phyloP scores from a whole-genome alignment of 2,797 vertebrate genomes.

The Meriones psammophilus region DNA sequence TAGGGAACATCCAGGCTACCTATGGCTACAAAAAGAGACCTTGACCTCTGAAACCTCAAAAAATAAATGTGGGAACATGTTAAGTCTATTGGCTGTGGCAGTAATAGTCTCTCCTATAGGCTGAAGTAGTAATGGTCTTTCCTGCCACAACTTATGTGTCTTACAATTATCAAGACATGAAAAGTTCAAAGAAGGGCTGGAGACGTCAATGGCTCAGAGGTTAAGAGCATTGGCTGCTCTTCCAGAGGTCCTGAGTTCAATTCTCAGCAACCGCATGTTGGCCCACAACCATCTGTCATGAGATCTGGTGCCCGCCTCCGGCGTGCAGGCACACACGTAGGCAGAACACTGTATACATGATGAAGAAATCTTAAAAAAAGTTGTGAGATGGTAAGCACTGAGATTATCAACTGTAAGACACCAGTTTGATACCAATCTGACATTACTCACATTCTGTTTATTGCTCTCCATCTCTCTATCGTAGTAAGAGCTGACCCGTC shows the following conservation, averaged over 20 bases:
- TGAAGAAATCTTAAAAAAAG: no score
- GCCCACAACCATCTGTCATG: no score
- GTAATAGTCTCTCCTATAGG: not conserved
- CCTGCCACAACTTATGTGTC: not conserved
- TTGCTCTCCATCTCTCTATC: slow-evolving; percentile 57
- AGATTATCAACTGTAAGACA: not conserved
- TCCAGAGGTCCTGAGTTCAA: no score
- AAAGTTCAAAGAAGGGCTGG: not conserved
- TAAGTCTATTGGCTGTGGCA: not conserved
- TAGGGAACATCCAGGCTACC: not conserved
- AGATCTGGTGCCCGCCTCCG: no score
- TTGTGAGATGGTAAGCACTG: not conserved
- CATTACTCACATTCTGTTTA: slow-evolving; percentile 67
- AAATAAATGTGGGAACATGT: not conserved
- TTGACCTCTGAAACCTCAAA: not conserved
- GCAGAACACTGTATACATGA: no score
- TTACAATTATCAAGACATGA: not conserved
- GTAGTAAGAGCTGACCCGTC: slow-evolving; percentile 15
- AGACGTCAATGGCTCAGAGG: no score
- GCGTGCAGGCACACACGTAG: no score
- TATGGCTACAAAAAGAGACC: not conserved
- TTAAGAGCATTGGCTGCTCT: no score
- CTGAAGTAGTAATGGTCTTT: not conserved
- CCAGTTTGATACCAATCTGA: not conserved
- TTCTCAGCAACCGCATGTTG: no score